These are phyloP conservation scores for Microctonus aethiopoides DNA, from an alignment of 2,888 invertebrate species.

Conservation along the genomic window DNA sequence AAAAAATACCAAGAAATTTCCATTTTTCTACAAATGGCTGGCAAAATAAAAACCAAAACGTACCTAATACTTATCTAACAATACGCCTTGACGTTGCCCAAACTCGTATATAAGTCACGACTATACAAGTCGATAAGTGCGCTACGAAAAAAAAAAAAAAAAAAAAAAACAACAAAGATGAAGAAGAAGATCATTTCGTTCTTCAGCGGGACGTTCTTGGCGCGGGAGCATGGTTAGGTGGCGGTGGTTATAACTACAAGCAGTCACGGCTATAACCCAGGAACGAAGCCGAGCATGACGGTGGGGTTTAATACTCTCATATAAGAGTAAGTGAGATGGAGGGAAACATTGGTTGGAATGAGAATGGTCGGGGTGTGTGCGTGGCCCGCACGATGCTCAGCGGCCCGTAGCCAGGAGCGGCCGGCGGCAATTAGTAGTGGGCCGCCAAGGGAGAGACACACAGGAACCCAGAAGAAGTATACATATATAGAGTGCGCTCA, in stretches of 20 bases:
- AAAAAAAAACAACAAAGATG: background rate
- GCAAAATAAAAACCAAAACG: background rate
- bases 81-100: slow-evolving; percentile 4
- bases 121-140: slow-evolving; percentile 22
- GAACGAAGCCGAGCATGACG: slow-evolving; percentile 13
- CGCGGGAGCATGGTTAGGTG: slow-evolving; percentile 29
- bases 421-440: slow-evolving; percentile 66
- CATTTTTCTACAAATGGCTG: background rate
- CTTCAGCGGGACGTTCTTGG: slow-evolving; percentile 18
- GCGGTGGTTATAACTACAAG: slow-evolving; percentile 34
- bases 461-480: background rate
- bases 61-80: too few species aligned
- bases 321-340: background rate
- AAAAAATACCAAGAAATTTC: background rate
- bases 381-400: slow-evolving; percentile 60
- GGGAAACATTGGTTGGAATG: slow-evolving; percentile 44
- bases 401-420: slow-evolving; percentile 65
- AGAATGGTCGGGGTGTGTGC: slow-evolving; percentile 45
- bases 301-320: background rate
- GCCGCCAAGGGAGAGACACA: slow-evolving; percentile 60
- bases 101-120: too few species aligned
- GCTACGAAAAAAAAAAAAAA: background rate
- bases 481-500: background rate
- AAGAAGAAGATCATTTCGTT: background rate
- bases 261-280: slow-evolving; percentile 30